phyloP scores from a whole-genome alignment of 2,797 vertebrate genomes.

The Chaunax sp. region DNA sequence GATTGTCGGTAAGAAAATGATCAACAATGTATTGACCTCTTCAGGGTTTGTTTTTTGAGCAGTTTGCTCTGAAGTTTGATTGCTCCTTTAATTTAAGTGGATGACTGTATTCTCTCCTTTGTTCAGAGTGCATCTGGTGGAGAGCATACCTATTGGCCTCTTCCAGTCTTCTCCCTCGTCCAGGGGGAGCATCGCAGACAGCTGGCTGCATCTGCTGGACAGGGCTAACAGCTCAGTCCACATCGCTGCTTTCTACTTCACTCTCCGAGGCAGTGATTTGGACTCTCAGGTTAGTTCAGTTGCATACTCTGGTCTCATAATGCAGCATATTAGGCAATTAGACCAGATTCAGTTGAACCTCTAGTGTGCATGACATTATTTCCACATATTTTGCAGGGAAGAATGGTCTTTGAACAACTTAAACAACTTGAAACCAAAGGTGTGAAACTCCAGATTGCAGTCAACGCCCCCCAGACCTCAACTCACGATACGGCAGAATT shows the following conservation, averaged over 20 bases:
- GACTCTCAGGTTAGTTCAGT: constrained; percentile 63
- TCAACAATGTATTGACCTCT: neutral
- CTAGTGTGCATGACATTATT: neutral
- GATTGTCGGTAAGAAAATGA: constrained; percentile 81
- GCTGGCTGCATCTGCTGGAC: constrained; percentile 81
- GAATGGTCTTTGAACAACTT: constrained; percentile 76
- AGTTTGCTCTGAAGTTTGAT: neutral
- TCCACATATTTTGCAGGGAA: constrained; percentile 72
- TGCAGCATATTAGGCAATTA: neutral
- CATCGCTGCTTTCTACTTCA: constrained; percentile 86
- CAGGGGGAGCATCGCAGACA: constrained; percentile 73
- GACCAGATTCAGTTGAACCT: neutral
- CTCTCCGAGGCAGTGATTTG: constrained; percentile 65
- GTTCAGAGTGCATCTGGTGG: constrained; percentile 80
- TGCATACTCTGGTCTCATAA: rapidly evolving
- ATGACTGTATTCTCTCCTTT: neutral
- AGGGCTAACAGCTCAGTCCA: constrained; percentile 78
- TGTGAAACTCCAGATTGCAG: constrained; percentile 78
- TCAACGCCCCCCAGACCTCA: constrained; percentile 80
- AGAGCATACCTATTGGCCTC: constrained; percentile 81
- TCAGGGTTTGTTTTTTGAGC: neutral
- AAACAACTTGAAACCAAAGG: constrained; percentile 77
- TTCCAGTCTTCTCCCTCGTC: constrained; percentile 47
- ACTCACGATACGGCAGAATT: constrained; percentile 74
- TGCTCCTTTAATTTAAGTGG: neutral